A percentile compares a stretch with the other conserved stretches of the same genome.
Evolutionary conservation across 2,888 invertebrate genomes (phyloP).

Genomic region (Tryphoninae sp.): DNA sequence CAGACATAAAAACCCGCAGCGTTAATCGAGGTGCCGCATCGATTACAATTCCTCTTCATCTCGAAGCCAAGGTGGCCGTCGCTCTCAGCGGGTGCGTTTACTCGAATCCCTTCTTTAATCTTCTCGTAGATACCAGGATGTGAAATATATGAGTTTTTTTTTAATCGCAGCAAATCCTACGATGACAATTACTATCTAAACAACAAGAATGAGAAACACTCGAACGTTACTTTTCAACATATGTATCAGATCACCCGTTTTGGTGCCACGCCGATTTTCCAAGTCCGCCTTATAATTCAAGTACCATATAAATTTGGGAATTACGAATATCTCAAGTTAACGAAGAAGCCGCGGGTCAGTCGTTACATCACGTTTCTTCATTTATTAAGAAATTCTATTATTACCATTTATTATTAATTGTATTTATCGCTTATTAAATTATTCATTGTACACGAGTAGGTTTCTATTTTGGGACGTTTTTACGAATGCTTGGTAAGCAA

Average conservation of each 20-base stretch:
- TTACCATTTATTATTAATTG: slow-evolving; percentile 8
- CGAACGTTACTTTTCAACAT: slow-evolving; percentile 71
- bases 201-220: slow-evolving; percentile 48
- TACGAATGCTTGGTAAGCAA: slow-evolving; percentile 64
- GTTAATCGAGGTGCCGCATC: slow-evolving; percentile 61
- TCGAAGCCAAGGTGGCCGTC: slow-evolving; percentile 67
- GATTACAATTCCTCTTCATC: slow-evolving; percentile 60
- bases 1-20: slow-evolving; percentile 67
- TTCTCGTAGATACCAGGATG: background rate
- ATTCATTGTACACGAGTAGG: slow-evolving; percentile 51
- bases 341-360: slow-evolving; percentile 67
- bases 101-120: background rate
- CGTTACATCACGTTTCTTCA: background rate
- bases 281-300: slow-evolving; percentile 64
- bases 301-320: slow-evolving; percentile 65
- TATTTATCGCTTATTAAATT: background rate
- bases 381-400: background rate
- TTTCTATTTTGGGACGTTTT: slow-evolving; percentile 65
- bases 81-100: slow-evolving; percentile 70
- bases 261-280: slow-evolving; percentile 69
- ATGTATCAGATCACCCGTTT: slow-evolving; percentile 71
- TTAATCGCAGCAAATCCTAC: slow-evolving; percentile 68
- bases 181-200: slow-evolving; percentile 68
- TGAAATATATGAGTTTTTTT: background rate
- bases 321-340: slow-evolving; percentile 58